Base-by-base conservation (phyloP, 1,140 invertebrate genomes). In the Dysdera silvatica region DNA sequence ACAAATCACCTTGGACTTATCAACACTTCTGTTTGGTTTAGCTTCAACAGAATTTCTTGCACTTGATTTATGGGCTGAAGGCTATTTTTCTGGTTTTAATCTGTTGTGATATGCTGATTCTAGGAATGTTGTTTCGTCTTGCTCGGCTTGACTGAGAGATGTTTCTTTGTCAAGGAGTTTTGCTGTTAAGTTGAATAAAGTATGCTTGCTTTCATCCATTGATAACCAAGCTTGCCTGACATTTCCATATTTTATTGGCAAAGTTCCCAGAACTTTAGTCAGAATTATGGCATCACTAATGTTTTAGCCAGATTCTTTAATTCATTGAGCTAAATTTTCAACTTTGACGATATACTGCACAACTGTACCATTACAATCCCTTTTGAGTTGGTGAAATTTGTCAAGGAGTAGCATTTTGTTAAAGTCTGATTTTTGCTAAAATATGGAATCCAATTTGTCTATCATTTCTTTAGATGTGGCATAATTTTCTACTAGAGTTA, bases 371-470 rank as follows among this genome's bases (percentile, higher is more conserved):
- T 56, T 1, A 1, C 3, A n/a, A 3, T 45, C 54, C 54, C 43
- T 56, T 32, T 45, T 56, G 2, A 56, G 4, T 43, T 43, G 37
- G n/a, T 56, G 54, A 31, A 56, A 56, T 20, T 29, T 45, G 7
- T 45, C 54, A 14, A 56, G 18, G 16, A 56, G 18, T n/a, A 45
- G 24, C 54, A 56, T 43, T 54, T 54, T 54, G 20, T 54, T 54
- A 24, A 37, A 54, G 29, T 54, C 52, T 2, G 20, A 54, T 54
- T 43, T 45, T 26, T 35, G 31, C 16, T 56, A 6, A 18, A 31
- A 56, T 6, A 31, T 43, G 4, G 20, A 29, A 14, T 29, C 40
- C 29, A 45, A 31, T 31, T 56, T 56, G 7, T 4, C 23, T 2
- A 56, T 24, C 54, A 56, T 28, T 29, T 16, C 1, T 2, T 31